Evolutionary conservation across 2,113 vertebrate genomes (phyloP).

Genomic region (Macquaria australasica): DNA sequence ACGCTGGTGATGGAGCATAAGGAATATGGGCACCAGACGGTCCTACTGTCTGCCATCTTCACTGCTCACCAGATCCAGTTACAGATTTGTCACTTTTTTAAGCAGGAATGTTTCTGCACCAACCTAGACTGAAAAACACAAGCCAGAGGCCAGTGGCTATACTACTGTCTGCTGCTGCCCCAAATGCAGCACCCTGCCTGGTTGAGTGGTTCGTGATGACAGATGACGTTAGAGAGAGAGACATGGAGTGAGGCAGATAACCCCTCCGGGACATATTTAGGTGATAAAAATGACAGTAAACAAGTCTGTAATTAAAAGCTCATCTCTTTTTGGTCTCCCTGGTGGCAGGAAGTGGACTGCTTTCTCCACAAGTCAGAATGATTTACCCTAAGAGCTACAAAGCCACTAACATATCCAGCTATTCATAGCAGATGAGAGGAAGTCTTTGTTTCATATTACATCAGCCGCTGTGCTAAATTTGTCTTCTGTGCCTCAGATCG

Average conservation of each 20-base stretch:
- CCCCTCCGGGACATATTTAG: slow-evolving; percentile 66
- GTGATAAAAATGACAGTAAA: slow-evolving; percentile 79
- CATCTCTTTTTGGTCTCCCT: slow-evolving; percentile 66
- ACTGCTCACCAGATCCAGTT: slow-evolving; percentile 8
- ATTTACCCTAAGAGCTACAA: slow-evolving; percentile 46
- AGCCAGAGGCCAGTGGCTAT: neutral
- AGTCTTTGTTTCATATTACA: slow-evolving; percentile 22
- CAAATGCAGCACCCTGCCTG: slow-evolving; percentile 31
- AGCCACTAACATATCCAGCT: slow-evolving; percentile 41
- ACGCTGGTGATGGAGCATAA: slow-evolving; percentile 32
- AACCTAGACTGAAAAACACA: slow-evolving; percentile 14
- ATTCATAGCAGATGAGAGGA: slow-evolving; percentile 50
- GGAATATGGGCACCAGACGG: slow-evolving; percentile 27
- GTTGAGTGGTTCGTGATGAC: slow-evolving; percentile 64
- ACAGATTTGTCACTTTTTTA: slow-evolving; percentile 35
- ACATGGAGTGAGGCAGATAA: slow-evolving; percentile 19
- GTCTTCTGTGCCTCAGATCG: slow-evolving; percentile 1
- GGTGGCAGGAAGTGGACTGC: slow-evolving; percentile 66
- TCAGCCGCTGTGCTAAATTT: slow-evolving; percentile 29
- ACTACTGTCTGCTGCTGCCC: slow-evolving; percentile 15
- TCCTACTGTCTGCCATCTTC: slow-evolving; percentile 29
- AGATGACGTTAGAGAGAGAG: slow-evolving; percentile 44
- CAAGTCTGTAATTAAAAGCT: slow-evolving; percentile 80
- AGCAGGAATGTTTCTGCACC: slow-evolving; percentile 15
- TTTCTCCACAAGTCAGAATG: slow-evolving; percentile 55